Percentiles rank a stretch among this genome's conserved stretches.
These are phyloP conservation scores for Phalloptychus januarius DNA, from an alignment of 2,797 vertebrate genomes.

Conservation along the genomic window DNA sequence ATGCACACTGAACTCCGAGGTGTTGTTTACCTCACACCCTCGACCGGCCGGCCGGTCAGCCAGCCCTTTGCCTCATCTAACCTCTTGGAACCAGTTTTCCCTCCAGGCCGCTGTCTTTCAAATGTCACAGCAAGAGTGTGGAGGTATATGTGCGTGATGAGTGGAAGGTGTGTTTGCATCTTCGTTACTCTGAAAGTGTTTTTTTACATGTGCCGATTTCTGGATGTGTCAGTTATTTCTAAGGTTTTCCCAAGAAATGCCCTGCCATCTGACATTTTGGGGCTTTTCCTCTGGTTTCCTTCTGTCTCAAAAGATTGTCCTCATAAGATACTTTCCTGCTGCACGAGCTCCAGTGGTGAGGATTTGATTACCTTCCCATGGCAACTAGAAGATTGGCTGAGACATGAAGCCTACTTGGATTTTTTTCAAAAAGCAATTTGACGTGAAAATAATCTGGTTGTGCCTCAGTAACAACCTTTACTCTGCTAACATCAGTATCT, in stretches of 20 bases:
- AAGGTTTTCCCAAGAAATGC: conserved; percentile 20
- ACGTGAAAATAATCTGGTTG: neutral
- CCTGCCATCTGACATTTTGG: conserved; percentile 13
- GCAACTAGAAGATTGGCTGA: conserved; percentile 21
- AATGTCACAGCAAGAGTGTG: conserved; percentile 61
- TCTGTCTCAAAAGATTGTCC: conserved; percentile 11
- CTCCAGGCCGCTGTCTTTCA: conserved; percentile 66
- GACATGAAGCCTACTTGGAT: conserved; percentile 9
- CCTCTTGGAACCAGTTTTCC: conserved; percentile 63
- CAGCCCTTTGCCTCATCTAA: conserved; percentile 54
- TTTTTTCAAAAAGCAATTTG: neutral
- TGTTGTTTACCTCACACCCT: conserved; percentile 75
- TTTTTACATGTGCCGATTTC: conserved; percentile 8
- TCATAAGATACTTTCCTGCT: conserved; percentile 12
- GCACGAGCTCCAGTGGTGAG: conserved; percentile 29
- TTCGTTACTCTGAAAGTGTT: neutral
- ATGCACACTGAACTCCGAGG: conserved; percentile 72
- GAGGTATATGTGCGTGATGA: conserved; percentile 26
- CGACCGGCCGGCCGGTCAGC: conserved; percentile 38
- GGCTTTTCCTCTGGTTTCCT: conserved; percentile 1
- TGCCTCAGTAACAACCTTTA: conserved; percentile 8
- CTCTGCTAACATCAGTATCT: neutral
- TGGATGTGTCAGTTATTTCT: conserved; percentile 21
- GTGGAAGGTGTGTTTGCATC: conserved; percentile 13
- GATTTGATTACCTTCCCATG: conserved; percentile 35